Conservation (phyloP, 2,113 vertebrate species). For the Blennius ocellaris region DNA sequence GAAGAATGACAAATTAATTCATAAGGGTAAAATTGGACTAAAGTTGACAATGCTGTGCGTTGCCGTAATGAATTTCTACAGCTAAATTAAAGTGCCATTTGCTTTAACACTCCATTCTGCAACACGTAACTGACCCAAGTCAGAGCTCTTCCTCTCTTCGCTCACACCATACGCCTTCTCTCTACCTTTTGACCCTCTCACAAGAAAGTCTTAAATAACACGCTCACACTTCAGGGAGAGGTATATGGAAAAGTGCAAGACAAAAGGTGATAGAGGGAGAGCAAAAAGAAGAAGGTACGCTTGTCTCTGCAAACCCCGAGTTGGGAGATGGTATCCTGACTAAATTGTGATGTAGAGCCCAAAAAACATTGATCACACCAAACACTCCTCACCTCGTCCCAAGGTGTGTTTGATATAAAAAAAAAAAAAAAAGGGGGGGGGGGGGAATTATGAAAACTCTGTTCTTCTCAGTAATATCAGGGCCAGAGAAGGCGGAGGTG, state of each 20-base stretch:
- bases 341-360: constrained; percentile 67
- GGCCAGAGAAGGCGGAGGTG: constrained; percentile 27
- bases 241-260: constrained; percentile 36
- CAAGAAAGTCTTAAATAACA: constrained; percentile 39
- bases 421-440: constrained; percentile 26
- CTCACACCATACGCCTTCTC: constrained; percentile 23
- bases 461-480: constrained; percentile 42
- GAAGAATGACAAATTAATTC: constrained; percentile 8
- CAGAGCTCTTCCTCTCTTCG: constrained; percentile 33
- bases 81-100: not conserved
- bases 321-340: constrained; percentile 66
- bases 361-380: constrained; percentile 71
- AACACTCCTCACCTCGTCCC: constrained; percentile 62
- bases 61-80: constrained; percentile 2
- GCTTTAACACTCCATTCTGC: constrained; percentile 5
- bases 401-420: constrained; percentile 70
- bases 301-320: constrained; percentile 30
- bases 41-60: not conserved
- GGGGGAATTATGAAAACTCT: constrained; percentile 64
- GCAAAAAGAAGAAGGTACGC: constrained; percentile 24
- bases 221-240: constrained; percentile 34
- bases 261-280: constrained; percentile 43
- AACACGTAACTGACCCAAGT: constrained; percentile 18
- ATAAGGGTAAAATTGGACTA: not conserved
- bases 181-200: constrained; percentile 31